These are phyloP conservation scores for Hippoglossus stenolepis DNA, from an alignment of 2,113 vertebrate genomes.

Conservation along the genomic window DNA sequence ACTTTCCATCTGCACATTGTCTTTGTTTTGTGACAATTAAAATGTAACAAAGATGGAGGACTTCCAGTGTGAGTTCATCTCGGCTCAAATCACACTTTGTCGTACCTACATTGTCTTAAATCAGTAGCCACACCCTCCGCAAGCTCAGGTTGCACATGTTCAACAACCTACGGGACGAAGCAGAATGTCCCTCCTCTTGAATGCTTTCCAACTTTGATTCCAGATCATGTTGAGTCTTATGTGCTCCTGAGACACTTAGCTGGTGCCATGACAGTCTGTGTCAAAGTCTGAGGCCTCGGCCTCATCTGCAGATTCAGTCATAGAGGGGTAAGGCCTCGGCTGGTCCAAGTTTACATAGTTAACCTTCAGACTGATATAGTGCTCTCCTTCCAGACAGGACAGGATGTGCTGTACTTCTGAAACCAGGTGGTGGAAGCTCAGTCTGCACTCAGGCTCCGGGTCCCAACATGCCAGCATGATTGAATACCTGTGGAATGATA, in stretches of 20 bases:
- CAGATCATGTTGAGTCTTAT: not conserved
- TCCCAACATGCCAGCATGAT: conserved; percentile 94
- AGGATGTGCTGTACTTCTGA: conserved; percentile 82
- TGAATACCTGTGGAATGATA: conserved; percentile 81
- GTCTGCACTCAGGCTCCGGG: conserved; percentile 83
- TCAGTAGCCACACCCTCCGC: conserved; percentile 29
- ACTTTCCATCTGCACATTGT: not conserved
- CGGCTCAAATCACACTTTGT: not conserved
- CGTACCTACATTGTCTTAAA: conserved; percentile 17
- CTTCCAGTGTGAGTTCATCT: conserved; percentile 1
- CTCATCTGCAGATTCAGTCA: conserved; percentile 73
- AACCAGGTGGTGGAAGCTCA: conserved; percentile 84
- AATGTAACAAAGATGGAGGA: conserved; percentile 13
- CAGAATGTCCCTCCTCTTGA: not conserved
- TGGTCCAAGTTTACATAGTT: conserved; percentile 90
- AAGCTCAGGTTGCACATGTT: conserved; percentile 1
- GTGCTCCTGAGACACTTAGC: conserved; percentile 44
- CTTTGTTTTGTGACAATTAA: conserved; percentile 15
- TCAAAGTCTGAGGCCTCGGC: conserved; percentile 69
- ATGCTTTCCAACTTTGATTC: not conserved
- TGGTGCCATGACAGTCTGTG: conserved; percentile 39
- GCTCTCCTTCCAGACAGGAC: conserved; percentile 85
- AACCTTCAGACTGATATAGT: conserved; percentile 90
- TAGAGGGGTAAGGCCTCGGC: conserved; percentile 72
- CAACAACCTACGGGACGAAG: not conserved